These are phyloP conservation scores for Darevskia mixta DNA, from an alignment of 2,797 vertebrate genomes.

Conservation along the genomic window DNA sequence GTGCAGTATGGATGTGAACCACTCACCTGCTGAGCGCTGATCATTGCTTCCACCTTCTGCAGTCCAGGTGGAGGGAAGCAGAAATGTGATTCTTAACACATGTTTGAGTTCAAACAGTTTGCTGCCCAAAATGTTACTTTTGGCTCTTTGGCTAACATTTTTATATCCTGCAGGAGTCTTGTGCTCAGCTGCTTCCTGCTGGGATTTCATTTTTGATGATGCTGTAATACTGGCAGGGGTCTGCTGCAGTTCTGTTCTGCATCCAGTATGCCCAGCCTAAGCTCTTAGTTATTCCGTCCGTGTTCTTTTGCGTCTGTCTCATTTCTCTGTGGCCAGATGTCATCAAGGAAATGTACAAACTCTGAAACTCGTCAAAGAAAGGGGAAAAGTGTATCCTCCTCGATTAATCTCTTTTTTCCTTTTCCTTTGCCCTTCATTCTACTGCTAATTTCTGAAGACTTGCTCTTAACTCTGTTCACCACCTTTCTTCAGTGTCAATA, in stretches of 20 bases:
- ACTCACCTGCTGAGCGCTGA: neutral
- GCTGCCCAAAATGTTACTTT: slow-evolving; percentile 9
- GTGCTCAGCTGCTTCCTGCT: neutral
- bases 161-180: slow-evolving; percentile 4
- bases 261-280: slow-evolving; percentile 22
- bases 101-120: slow-evolving; percentile 41
- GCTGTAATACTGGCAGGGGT: slow-evolving; percentile 21
- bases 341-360: slow-evolving; percentile 35
- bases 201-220: slow-evolving; percentile 34
- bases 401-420: neutral
- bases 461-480: neutral
- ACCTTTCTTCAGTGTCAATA: neutral
- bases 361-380: slow-evolving; percentile 36
- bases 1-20: neutral
- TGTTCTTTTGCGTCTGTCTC: slow-evolving; percentile 37
- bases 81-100: slow-evolving; percentile 35
- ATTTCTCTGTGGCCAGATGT: slow-evolving; percentile 46
- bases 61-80: neutral
- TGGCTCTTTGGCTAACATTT: slow-evolving; percentile 5
- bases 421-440: neutral
- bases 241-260: slow-evolving; percentile 23
- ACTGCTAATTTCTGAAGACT: slow-evolving; percentile 23
- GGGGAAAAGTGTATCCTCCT: slow-evolving; percentile 1
- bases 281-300: slow-evolving; percentile 48
- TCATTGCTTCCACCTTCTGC: neutral